Base-by-base conservation (phyloP, 92 coral and sea anemone species). In the Blastomussa wellsi region DNA sequence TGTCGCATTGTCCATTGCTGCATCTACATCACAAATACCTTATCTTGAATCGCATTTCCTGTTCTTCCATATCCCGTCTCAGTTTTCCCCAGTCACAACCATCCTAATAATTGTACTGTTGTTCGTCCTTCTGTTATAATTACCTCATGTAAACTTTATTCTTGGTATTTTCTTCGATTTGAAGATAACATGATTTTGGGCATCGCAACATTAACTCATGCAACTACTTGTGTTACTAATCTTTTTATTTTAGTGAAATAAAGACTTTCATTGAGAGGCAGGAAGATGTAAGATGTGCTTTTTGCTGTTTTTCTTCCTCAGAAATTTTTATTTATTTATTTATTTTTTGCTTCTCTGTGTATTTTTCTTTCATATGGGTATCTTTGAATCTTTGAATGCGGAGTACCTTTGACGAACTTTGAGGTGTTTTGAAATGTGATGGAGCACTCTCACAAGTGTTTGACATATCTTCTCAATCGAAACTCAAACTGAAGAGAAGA, bases 221-320 rank as follows among this genome's bases (percentile, higher is more conserved):
- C 2, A n/a, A n/a, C n/a, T n/a, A n/a, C n/a, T n/a, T n/a, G 26
- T 26, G 35, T 62, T 28, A 62, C 16, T 12, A 29, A 7, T 62
- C 35, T 62, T 37, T 55, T 24, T 26, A n/a, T 83, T 92, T 71
- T 76, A 93, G 97, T 86, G 90, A 88, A 80, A 89, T 93, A 70
- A 82, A 90, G 48, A 88, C 59, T 42, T 78, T 17, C 70, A 81
- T 88, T 12, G 84, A 64, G 36, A 80, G 57, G 33, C 92, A 74
- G 79, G 93, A 89, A 62, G 94, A 93, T 76, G 96, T 91, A 84
- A 84, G 92, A 47, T 71, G 41, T 31, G 5, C 2, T 19, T 4
- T 38, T 37, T 71, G 83, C 69, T 80, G 14, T 26, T 78, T 22
- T 1, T 4, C 29, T 24, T 57, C 29, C 65, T 57, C 29, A 57